phyloP scores from a whole-genome alignment of 2,797 vertebrate genomes.

The Melanotaenia boesemani region DNA sequence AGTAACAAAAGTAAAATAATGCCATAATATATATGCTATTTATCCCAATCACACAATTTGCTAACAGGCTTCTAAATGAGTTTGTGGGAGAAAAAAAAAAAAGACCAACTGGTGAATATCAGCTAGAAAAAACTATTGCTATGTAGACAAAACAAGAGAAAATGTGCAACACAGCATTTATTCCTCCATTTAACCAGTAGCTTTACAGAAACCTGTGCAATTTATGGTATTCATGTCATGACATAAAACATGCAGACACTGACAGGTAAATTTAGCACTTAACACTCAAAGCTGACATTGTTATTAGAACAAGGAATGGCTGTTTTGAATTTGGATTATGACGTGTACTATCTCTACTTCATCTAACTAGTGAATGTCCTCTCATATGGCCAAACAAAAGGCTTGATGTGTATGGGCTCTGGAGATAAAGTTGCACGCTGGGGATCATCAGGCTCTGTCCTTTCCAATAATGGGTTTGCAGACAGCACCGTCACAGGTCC shows the following conservation, averaged over 20 bases:
- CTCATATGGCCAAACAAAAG: constrained; percentile 43
- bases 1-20: too few relatives aligned
- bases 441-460: constrained; percentile 83
- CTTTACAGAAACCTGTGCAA: constrained; percentile 17
- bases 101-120: too few relatives aligned
- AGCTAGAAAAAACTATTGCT: background rate
- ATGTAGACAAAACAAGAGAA: background rate
- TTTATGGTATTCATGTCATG: constrained; percentile 16
- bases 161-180: constrained; percentile 26
- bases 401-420: constrained; percentile 61
- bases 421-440: constrained; percentile 83
- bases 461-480: constrained; percentile 86
- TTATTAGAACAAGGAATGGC: constrained; percentile 35
- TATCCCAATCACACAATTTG: too few relatives aligned
- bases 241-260: background rate
- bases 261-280: constrained; percentile 10
- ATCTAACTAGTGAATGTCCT: constrained; percentile 13
- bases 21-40: too few relatives aligned
- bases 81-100: too few relatives aligned
- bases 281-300: constrained; percentile 23
- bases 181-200: constrained; percentile 36
- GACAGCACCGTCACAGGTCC: constrained; percentile 88
- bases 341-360: constrained; percentile 5
- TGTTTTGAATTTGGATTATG: background rate
- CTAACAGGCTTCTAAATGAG: too few relatives aligned